phyloP scores from a whole-genome alignment of 2,797 vertebrate species.

The Coracias cyanogaster region DNA sequence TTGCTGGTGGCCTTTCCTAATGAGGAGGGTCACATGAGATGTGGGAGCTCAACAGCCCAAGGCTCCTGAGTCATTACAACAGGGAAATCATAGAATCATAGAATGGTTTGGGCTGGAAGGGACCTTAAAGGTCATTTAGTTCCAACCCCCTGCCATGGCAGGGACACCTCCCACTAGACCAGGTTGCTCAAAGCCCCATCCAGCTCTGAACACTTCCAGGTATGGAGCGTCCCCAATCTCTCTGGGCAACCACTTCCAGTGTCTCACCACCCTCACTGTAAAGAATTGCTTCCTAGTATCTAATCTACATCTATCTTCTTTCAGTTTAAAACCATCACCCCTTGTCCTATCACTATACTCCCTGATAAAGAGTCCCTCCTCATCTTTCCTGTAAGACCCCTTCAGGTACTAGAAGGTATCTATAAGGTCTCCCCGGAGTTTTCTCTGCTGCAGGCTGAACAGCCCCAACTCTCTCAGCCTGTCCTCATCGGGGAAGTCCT shows the following conservation, averaged over 20 bases:
- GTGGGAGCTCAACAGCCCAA: background rate
- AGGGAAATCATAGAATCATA: background rate
- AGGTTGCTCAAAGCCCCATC: too few relatives aligned
- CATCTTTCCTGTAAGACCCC: background rate
- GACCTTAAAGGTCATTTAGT: background rate
- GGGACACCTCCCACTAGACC: too few relatives aligned
- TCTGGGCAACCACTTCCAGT: background rate
- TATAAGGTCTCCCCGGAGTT: background rate
- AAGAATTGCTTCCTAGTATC: background rate
- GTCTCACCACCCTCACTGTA: background rate
- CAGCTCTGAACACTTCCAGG: background rate
- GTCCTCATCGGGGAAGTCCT: background rate
- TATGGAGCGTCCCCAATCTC: background rate
- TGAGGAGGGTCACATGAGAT: background rate
- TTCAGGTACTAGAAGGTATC: background rate
- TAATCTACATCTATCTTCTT: background rate
- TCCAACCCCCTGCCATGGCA: too few relatives aligned
- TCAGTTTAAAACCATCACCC: background rate
- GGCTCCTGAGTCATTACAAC: background rate
- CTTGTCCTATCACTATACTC: background rate
- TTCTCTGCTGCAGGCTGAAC: background rate
- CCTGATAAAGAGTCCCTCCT: background rate
- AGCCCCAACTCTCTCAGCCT: background rate
- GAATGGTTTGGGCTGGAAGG: background rate
- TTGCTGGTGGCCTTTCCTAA: background rate